Percentiles rank a stretch among this genome's conserved stretches.
Conservation (phyloP, 2,797 vertebrate genomes). For the Acipenser transmontanus region DNA sequence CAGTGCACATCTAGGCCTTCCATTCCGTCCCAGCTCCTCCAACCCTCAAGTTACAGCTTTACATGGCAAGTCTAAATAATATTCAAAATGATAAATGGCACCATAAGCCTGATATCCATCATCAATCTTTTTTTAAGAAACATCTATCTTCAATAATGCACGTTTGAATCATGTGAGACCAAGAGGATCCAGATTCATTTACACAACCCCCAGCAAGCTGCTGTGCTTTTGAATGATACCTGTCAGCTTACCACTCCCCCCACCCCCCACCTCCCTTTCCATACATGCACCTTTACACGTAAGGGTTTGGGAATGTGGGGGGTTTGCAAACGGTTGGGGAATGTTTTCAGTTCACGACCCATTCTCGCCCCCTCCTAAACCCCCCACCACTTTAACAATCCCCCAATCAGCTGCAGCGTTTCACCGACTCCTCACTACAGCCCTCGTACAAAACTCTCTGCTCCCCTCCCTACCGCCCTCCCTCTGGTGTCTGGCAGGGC, state of each 20-base stretch:
- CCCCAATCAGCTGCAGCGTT: conserved; percentile 7
- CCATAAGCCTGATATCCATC: conserved; percentile 90
- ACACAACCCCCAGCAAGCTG: conserved; percentile 70
- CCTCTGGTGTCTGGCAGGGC: conserved; percentile 69
- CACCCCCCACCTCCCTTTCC: conserved; percentile 9
- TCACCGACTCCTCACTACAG: conserved; percentile 22
- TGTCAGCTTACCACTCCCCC: conserved; percentile 62
- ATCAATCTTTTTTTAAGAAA: conserved; percentile 96
- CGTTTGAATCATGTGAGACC: conserved; percentile 86
- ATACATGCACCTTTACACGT: conserved; percentile 14
- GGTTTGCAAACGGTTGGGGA: background rate
- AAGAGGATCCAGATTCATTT: conserved; percentile 84
- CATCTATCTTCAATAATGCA: conserved; percentile 93
- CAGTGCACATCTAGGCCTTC: conserved; percentile 70
- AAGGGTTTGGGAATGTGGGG: conserved; percentile 23
- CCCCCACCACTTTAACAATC: conserved; percentile 16
- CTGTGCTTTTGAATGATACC: conserved; percentile 80
- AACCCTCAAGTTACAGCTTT: conserved; percentile 97
- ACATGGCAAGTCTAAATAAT: conserved; percentile 98
- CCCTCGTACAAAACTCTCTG: conserved; percentile 28
- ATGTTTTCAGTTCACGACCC: conserved; percentile 8
- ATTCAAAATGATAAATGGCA: conserved; percentile 97
- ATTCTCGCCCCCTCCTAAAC: conserved; percentile 8
- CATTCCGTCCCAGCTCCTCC: conserved; percentile 80
- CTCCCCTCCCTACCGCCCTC: conserved; percentile 30